Conservation (phyloP, 2,888 invertebrate genomes). For the Amitus sp. region DNA sequence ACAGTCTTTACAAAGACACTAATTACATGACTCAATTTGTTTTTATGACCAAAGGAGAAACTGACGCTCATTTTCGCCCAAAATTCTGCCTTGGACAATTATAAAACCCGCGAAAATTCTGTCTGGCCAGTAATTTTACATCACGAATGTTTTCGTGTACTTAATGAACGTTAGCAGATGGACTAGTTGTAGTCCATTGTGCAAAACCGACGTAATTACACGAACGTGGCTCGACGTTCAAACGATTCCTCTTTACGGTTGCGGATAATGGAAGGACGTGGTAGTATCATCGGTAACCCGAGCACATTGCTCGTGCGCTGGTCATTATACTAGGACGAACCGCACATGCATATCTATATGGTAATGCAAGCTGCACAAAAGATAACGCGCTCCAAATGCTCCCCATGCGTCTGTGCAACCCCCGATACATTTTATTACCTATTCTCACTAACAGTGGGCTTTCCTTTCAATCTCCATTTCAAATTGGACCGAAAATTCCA, state of each 20-base stretch:
- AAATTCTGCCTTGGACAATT: no score
- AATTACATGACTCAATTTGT: no score
- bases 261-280: slow-evolving; percentile 30
- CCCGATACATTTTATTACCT: slow-evolving; percentile 2
- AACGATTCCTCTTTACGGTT: slow-evolving; percentile 31
- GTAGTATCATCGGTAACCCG: slow-evolving; percentile 27
- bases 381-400: not conserved
- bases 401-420: not conserved
- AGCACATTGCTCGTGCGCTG: slow-evolving; percentile 25
- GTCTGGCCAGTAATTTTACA: no score
- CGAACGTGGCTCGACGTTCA: slow-evolving; percentile 21
- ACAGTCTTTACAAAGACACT: no score
- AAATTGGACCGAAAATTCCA: not conserved
- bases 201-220: slow-evolving; percentile 25
- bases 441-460: not conserved
- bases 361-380: slow-evolving; percentile 3
- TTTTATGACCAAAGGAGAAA: no score
- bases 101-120: no score
- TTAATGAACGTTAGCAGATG: slow-evolving; percentile 23
- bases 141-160: slow-evolving; percentile 18
- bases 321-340: slow-evolving; percentile 21
- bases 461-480: not conserved
- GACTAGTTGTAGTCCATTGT: slow-evolving; percentile 26
- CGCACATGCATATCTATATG: slow-evolving; percentile 14
- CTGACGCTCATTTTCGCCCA: no score